Evolutionary conservation across 1,140 invertebrate species (phyloP), one percentile per base, ranked within the genome.

Genomic region (Heliconius congener): DNA sequence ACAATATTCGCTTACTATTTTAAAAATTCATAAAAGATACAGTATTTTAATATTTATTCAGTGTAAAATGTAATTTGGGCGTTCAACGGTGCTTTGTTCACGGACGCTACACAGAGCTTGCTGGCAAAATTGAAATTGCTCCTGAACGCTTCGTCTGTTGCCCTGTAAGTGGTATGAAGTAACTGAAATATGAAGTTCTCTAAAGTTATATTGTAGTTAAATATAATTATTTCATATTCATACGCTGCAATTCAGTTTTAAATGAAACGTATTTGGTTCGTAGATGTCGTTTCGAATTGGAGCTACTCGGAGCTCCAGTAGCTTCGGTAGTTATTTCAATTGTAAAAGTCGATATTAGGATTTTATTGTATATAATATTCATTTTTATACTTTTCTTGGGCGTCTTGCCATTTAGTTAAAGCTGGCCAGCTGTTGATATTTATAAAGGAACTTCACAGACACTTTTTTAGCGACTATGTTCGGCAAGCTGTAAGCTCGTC

Each of bases 71-170:
- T 76, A 76, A 76, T 76, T 76, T 50, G 34, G 37, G 23, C 57
- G 74, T 71, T 70, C 57, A 71, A 52, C 50, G 39, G 57, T 27
- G 34, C 70, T 75, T 77, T 76, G 78, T 80, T 74, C 55, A 78
- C 77, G 57, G 72, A 66, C 70, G 71, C 1, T 82, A 79, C 74
- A 74, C 74, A 76, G 66, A 74, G 73, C 78, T 74, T 74, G 78
- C 37, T 9, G 73, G 76, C 52, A 50, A 73, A 77, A 80, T 79
- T 80, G 78, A 80, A 80, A 80, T 76, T 80, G 70, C 78, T 34
- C 52, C 74, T 80, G 72, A 73, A 80, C 78, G 52, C 34, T 66
- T 57, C 71, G 30, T 42, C 71, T 70, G 57, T 27, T 66, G n/a
- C 60, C 60, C 60, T 27, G 60, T 66, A 66, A 66, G 60, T 66